Conservation (phyloP, 2,797 vertebrate genomes). For the Rhodeus uyekii region DNA sequence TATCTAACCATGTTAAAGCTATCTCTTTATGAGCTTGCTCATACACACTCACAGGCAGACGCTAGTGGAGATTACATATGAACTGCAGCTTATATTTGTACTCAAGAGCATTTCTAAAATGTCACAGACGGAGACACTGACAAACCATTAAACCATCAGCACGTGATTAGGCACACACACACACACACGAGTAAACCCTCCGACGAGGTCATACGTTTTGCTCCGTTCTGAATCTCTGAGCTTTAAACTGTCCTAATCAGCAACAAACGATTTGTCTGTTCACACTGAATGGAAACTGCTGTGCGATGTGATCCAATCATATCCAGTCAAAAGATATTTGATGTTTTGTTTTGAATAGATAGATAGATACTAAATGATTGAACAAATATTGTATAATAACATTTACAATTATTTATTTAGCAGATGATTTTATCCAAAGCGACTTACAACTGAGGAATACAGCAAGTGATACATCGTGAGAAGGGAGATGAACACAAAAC, state of each 20-base stretch:
- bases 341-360: neutral
- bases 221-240: neutral
- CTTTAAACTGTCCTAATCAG: neutral
- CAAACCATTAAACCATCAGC: conserved; percentile 8
- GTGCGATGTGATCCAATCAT: neutral
- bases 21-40: conserved; percentile 48
- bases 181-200: neutral
- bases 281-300: neutral
- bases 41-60: conserved; percentile 44
- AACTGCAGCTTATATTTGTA: conserved; percentile 8
- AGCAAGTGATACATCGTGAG: too few species aligned
- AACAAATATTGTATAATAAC: too few species aligned
- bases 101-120: neutral
- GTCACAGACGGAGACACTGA: conserved; percentile 16
- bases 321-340: neutral
- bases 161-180: neutral
- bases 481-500: too few species aligned
- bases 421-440: too few species aligned
- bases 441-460: too few species aligned
- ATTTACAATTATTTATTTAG: too few species aligned
- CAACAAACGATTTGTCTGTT: neutral
- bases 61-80: neutral
- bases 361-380: too few species aligned
- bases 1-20: neutral
- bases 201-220: neutral